Evolutionary conservation across 2,113 vertebrate genomes (phyloP), one percentile per base, ranked within the genome.

Genomic region (Tyrannus savana): DNA sequence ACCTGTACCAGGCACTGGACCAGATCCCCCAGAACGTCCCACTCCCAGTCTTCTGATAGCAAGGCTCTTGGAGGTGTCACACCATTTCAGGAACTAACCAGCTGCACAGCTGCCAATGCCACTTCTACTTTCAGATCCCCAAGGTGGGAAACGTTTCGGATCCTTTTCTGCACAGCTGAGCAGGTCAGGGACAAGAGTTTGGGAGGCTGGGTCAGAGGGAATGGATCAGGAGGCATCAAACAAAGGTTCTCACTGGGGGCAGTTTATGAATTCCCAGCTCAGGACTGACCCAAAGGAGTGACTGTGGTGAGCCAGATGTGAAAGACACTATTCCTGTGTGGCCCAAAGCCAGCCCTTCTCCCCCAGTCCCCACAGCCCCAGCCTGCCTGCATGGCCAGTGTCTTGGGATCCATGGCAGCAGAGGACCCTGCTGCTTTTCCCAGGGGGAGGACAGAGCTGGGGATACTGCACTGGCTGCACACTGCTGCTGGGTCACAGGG

Each of bases 11-110:
- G 58, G 69, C 56, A 42, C 44, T 3, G 14, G 2, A 7, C 21
- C 2, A 3, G 7, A 27, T 33, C 64, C 7, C 18, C 35, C 25
- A 39, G n/a, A 83, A 49, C 1, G 3, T 27, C 67, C 63, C 28
- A 35, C 27, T 30, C 11, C 3, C 23, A 46, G 8, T 24, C 31
- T 24, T 33, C 19, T 12, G 21, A 3, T 5, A 35, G 7, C 8
- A 7, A 6, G 1, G 1, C 2, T 8, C 23, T 7, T 5, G 10
- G 42, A 58, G 2, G 0, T 7, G 19, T 27, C 7, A 27, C 58
- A 55, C 16, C 28, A 4, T 17, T 8, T 12, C 4, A 59, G 67
- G 62, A n/a, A 60, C 60, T 30, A 42, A 46, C 41, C 5, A 28
- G 39, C 39, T 13, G 68, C 68, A 42, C 37, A 41, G 67, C 84